Evolutionary conservation across 1,140 invertebrate species (phyloP), one percentile per base, ranked within the genome.

Genomic region (Alviniconcha marisindica): DNA sequence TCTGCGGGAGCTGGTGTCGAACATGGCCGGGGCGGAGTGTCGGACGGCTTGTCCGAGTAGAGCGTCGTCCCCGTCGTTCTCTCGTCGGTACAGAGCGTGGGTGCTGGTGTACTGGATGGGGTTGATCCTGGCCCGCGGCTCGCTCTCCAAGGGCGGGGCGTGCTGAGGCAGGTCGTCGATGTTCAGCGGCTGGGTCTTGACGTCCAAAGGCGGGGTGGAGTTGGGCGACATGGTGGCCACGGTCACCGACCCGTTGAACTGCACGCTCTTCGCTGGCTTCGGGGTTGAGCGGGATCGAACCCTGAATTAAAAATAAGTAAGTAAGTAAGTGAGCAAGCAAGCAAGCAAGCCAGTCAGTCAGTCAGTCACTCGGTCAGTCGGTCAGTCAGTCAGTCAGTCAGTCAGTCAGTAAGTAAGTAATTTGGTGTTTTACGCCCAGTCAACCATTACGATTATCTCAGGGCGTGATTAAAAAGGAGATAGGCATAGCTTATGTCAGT

Each of bases 211-310:
- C 21, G 89, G 77, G 24, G 85, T 83, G 51, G 85, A 83, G 36
- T 88, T 88, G 36, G 87, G 87, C 10, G 87, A 80, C 44, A 88
- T 83, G 48, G 87, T 87, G 48, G 88, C 87, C 18, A 91, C 86
- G 2, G 83, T 88, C 21, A 92, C 86, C 42, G 86, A 89, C 54
- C 91, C 88, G 28, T 89, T 87, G 86, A 91, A 91, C 54, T 89
- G 88, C 0, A 92, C 91, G 82, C 78, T 90, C 85, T 91, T 91
- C 10, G 42, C 63, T 74, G 84, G 82, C 18, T 81, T 88, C 1
- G 85, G 73, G 1, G 80, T 77, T 0, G 89, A 84, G 63, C 80
- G 51, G 28, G 38, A 54, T 69, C 82, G 73, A 31, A 78, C 74
- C 48, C 69, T 81, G 78, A 14, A 21, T 10, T 33, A 15, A 79